Base-by-base conservation (phyloP, 2,113 vertebrate genomes). In the Narcine bancroftii region DNA sequence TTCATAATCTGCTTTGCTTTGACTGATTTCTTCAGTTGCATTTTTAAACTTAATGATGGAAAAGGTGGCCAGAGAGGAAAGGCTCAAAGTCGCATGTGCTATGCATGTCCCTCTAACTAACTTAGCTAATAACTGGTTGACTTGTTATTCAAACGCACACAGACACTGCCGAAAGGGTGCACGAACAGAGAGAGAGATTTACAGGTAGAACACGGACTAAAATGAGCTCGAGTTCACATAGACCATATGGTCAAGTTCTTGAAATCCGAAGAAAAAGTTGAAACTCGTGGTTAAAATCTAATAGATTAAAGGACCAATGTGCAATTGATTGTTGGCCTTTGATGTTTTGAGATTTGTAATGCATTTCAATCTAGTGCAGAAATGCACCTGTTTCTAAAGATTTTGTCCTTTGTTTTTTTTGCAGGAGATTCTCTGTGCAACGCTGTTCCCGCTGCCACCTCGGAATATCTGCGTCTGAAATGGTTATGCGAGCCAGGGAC, bases 371-470 rank as follows among this genome's bases (percentile, higher is more conserved):
- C n/a, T 19, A n/a, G 24, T 56, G 45, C 29, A 83, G 3, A 33
- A 10, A 13, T 53, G 10, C 6, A 36, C 1, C 81, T 87, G 36
- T 60, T 36, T 63, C 53, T 87, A 87, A 87, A 60, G 33, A 5
- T 33, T 36, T 50, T 87, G 53, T 17, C 45, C n/a, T 63, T 36
- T 87, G 81, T 53, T 96, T 94, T 94, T 97, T 97, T 96, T 97
- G 95, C 97, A 99, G 98, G 98, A 99, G 98, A 98, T 99, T 99
- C 97, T 99, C 98, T 94, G 98, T 99, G 97, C 99, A 99, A 97
- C 98, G 99, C 96, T 99, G 99, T 97, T 98, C 99, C 95, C 98
- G 99, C 96, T 99, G 99, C 97, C 98, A 99, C 97, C 98, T 99
- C 96, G 99, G 99, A 94, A 99, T 99, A 93, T 99, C 99, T 39